Percentiles rank a stretch among this genome's conserved stretches.
phyloP scores from a whole-genome alignment of 2,113 vertebrate genomes.

The Oncorhynchus tshawytscha region DNA sequence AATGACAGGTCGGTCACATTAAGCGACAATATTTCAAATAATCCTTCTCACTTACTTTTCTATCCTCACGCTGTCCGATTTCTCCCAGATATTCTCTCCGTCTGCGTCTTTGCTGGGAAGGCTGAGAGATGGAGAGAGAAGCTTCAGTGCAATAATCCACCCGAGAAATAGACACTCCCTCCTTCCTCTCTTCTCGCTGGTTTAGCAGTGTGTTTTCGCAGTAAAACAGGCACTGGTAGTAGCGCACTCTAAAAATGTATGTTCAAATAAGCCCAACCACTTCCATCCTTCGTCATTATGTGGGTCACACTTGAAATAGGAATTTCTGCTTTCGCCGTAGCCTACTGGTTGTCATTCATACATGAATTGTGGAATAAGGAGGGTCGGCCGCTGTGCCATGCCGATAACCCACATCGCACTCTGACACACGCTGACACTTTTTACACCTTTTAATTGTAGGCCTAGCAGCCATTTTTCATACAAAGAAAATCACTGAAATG shows the following conservation, averaged over 20 bases:
- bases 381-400: background rate
- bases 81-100: too few species aligned
- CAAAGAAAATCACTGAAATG: background rate
- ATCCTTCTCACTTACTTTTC: too few species aligned
- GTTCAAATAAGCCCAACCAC: conserved; percentile 11
- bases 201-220: conserved; percentile 6
- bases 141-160: background rate
- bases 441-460: background rate
- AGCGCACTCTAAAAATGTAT: background rate
- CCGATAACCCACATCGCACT: background rate
- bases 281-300: conserved; percentile 49
- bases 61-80: too few species aligned
- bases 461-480: background rate
- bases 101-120: too few species aligned
- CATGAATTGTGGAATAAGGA: conserved; percentile 37
- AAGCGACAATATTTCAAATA: too few species aligned
- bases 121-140: background rate
- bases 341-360: conserved; percentile 18
- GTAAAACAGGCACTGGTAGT: conserved; percentile 7
- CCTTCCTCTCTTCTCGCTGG: background rate
- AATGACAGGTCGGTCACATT: too few species aligned
- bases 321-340: conserved; percentile 31
- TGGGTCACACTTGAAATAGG: conserved; percentile 66
- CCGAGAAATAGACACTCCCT: background rate
- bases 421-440: too few species aligned